phyloP scores from a whole-genome alignment of 37 sponge, comb jelly and placozoan species.

The Chondrilla cf. caribensis region DNA sequence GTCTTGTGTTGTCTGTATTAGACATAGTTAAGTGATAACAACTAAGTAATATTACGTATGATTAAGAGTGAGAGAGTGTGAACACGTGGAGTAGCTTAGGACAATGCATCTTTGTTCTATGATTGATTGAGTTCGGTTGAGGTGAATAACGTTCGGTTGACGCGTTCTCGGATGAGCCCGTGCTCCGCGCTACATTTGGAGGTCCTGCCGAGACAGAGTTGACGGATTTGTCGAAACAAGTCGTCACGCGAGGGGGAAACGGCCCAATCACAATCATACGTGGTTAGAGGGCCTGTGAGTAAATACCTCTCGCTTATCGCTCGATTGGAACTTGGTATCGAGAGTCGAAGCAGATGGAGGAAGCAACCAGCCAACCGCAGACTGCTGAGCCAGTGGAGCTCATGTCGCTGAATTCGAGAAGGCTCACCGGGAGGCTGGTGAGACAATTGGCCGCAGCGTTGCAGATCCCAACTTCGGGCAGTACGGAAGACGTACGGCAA shows the following conservation, averaged over 20 bases:
- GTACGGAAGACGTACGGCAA: neutral
- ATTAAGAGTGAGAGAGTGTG: no score
- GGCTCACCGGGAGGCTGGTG: neutral
- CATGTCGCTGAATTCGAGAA: neutral
- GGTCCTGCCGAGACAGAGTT: slow-evolving; percentile 1
- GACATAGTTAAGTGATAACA: no score
- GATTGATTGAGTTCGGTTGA: no score
- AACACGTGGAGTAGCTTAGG: no score
- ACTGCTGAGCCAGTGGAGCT: neutral
- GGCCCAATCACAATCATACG: neutral
- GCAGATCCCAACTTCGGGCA: neutral
- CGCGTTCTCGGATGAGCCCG: no score
- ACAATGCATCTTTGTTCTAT: no score
- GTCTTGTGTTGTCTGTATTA: no score
- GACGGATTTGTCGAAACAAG: neutral
- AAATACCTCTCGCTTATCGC: neutral
- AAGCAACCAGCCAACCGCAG: neutral
- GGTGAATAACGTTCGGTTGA: no score
- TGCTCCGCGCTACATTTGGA: neutral
- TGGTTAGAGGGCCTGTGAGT: neutral
- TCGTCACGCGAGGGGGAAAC: neutral
- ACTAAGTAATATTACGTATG: no score
- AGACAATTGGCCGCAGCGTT: neutral
- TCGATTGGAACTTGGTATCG: neutral
- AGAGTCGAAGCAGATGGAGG: neutral